Conservation (phyloP, 2,113 vertebrate genomes). For the Orthonyx spaldingii region DNA sequence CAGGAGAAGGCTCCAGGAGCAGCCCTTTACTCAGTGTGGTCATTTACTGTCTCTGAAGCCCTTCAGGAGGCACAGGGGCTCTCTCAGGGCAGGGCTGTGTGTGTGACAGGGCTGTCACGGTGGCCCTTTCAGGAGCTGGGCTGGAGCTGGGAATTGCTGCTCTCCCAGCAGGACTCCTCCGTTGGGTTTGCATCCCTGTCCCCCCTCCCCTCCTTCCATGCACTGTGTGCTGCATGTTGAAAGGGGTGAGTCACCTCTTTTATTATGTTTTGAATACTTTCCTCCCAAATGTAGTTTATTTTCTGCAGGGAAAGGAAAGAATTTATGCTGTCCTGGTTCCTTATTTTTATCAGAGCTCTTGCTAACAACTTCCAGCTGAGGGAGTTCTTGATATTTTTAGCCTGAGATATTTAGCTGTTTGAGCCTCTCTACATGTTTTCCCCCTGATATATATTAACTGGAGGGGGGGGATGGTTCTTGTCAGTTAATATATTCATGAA, state of each 20-base stretch:
- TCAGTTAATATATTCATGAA: neutral
- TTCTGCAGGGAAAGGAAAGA: constrained; percentile 31
- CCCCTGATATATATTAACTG: neutral
- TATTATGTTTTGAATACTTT: constrained; percentile 45
- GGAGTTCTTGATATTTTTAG: constrained; percentile 56
- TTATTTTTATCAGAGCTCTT: constrained; percentile 42
- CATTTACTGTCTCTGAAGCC: neutral
- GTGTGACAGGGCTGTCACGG: neutral
- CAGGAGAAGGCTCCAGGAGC: neutral
- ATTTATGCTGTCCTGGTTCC: constrained; percentile 30
- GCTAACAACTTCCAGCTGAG: constrained; percentile 53
- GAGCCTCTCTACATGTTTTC: constrained; percentile 10
- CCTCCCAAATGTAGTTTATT: constrained; percentile 29
- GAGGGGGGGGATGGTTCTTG: neutral
- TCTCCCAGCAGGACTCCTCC: neutral
- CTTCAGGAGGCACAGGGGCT: neutral
- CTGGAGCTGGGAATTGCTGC: neutral
- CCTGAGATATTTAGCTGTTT: constrained; percentile 14
- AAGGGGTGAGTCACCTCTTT: constrained; percentile 42
- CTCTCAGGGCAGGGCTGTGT: neutral
- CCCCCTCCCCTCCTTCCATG: neutral
- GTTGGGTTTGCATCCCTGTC: neutral
- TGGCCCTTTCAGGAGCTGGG: neutral
- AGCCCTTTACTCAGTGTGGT: neutral
- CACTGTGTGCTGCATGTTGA: neutral